phyloP scores from a whole-genome alignment of 2,113 vertebrate species.

The Plestiodon gilberti region DNA sequence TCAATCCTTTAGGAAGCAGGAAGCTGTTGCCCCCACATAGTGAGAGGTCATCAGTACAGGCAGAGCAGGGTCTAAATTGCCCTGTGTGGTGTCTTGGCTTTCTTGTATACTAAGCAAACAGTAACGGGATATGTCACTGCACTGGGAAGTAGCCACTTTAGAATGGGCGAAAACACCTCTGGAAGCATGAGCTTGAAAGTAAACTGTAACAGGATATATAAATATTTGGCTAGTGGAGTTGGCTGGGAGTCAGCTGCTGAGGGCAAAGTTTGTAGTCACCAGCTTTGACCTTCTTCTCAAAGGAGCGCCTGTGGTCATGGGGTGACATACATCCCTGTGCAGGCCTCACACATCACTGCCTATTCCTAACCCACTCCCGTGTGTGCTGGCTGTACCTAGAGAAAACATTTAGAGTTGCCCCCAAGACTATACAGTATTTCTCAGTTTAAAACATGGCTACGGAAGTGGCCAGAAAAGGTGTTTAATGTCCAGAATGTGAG shows the following conservation, averaged over 20 bases:
- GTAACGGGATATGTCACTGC: conserved; percentile 60
- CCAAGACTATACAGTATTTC: too few species aligned
- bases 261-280: conserved; percentile 66
- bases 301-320: rapidly evolving
- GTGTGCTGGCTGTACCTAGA: background rate
- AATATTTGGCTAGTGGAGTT: conserved; percentile 90
- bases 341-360: background rate
- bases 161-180: conserved; percentile 70
- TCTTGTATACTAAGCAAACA: conserved; percentile 61
- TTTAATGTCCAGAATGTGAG: background rate
- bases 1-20: background rate
- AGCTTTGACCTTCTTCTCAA: background rate
- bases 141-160: conserved; percentile 43
- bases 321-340: background rate
- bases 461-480: background rate
- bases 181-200: conserved; percentile 78
- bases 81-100: conserved; percentile 25
- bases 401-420: background rate
- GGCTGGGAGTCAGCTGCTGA: conserved; percentile 76
- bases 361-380: background rate
- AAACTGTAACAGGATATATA: conserved; percentile 94
- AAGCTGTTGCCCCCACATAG: background rate
- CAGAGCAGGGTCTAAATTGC: conserved; percentile 23
- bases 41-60: background rate
- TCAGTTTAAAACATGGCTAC: background rate